Evolutionary conservation across 23 tunicate species (phyloP).

Genomic region (Oikopleura vanhoeffeni): DNA sequence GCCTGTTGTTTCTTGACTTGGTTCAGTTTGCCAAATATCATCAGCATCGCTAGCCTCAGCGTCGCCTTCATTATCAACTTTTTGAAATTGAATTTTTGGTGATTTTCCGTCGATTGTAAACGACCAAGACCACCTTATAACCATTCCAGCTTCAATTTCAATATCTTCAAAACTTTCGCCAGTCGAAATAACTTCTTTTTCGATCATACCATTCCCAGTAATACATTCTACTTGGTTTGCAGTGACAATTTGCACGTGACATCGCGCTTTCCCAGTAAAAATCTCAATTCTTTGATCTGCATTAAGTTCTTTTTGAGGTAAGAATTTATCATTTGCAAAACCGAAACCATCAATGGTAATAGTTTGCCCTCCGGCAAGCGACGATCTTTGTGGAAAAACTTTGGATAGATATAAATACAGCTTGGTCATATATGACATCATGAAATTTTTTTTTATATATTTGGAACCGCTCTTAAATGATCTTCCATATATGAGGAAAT

Average conservation of each 20-base stretch:
- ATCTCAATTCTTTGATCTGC: neutral
- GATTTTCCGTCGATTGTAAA: neutral
- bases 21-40: neutral
- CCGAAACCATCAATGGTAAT: neutral
- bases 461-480: too few relatives aligned
- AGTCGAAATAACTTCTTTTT: neutral
- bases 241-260: neutral
- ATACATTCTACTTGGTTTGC: neutral
- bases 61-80: neutral
- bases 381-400: neutral
- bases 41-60: neutral
- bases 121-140: neutral
- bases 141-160: neutral
- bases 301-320: neutral
- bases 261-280: neutral
- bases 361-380: neutral
- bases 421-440: too few relatives aligned
- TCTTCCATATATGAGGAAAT: too few relatives aligned
- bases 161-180: neutral
- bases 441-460: too few relatives aligned
- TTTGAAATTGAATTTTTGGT: constrained; percentile 4
- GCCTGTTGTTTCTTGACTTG: neutral
- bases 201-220: neutral
- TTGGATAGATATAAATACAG: too few relatives aligned
- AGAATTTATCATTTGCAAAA: neutral